Percentiles rank a stretch among this genome's conserved stretches.
Conservation (phyloP, 2,797 vertebrate species). For the Kryptolebias ocellatus region DNA sequence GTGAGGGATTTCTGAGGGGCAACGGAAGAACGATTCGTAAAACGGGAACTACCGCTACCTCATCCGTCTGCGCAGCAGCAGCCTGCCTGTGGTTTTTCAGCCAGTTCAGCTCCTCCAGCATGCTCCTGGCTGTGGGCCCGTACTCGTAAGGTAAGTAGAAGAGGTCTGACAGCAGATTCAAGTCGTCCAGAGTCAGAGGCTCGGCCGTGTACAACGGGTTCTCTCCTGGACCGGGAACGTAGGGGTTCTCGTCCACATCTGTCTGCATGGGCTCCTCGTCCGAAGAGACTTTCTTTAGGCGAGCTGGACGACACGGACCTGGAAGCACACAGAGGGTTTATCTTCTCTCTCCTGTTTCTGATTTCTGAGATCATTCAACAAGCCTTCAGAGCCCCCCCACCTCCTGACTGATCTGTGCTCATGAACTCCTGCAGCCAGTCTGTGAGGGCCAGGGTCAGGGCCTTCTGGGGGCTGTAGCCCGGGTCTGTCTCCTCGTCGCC, state of each 20-base stretch:
- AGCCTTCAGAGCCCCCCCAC: conserved; percentile 46
- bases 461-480: conserved; percentile 92
- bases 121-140: conserved; percentile 88
- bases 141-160: conserved; percentile 98
- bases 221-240: conserved; percentile 88
- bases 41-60: conserved; percentile 32
- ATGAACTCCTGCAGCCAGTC: conserved; percentile 96
- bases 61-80: conserved; percentile 57
- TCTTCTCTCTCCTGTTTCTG: neutral
- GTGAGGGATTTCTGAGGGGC: neutral
- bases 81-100: conserved; percentile 87
- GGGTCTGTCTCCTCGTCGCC: conserved; percentile 90
- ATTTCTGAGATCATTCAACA: neutral
- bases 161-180: conserved; percentile 92
- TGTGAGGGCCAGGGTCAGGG: conserved; percentile 89
- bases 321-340: neutral
- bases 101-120: conserved; percentile 96
- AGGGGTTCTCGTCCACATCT: conserved; percentile 79
- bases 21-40: rapidly evolving
- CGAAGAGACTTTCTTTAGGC: conserved; percentile 59
- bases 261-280: conserved; percentile 98
- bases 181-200: conserved; percentile 90
- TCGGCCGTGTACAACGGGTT: conserved; percentile 93
- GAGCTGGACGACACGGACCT: conserved; percentile 46
- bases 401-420: conserved; percentile 73